Percentiles rank a stretch among this genome's conserved stretches.
These are phyloP conservation scores for Scopus umbretta DNA, from an alignment of 2,113 vertebrate species.

Conservation along the genomic window DNA sequence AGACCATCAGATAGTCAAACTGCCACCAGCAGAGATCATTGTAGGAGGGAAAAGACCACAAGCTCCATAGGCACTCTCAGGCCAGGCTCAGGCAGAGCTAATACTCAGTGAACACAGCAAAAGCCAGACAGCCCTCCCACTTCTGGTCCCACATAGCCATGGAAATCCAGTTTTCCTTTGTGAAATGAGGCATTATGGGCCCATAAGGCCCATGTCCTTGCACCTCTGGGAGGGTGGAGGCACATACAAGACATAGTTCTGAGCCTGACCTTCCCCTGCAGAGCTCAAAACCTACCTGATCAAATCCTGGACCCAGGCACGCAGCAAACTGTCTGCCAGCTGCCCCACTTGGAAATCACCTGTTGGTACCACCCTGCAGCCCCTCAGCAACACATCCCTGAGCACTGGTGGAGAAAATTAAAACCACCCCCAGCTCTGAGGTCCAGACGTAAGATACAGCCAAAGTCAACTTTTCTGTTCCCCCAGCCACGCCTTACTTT, in stretches of 20 bases:
- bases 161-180: background rate
- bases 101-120: background rate
- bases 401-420: background rate
- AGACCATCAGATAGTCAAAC: background rate
- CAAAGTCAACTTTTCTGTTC: background rate
- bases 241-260: background rate
- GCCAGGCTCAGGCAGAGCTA: background rate
- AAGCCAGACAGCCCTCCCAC: background rate
- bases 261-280: background rate
- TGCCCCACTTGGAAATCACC: background rate
- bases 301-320: background rate
- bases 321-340: background rate
- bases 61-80: background rate
- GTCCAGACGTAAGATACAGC: background rate
- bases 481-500: background rate
- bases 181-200: background rate
- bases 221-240: background rate
- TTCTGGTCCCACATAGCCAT: background rate
- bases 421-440: background rate
- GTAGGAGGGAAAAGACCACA: background rate
- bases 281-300: background rate
- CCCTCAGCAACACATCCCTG: background rate
- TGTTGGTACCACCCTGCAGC: background rate
- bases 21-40: background rate
- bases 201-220: background rate